Evolutionary conservation across 2,888 invertebrate species (phyloP), one percentile per base, ranked within the genome.

Genomic region (Polyommatus iphigenia): DNA sequence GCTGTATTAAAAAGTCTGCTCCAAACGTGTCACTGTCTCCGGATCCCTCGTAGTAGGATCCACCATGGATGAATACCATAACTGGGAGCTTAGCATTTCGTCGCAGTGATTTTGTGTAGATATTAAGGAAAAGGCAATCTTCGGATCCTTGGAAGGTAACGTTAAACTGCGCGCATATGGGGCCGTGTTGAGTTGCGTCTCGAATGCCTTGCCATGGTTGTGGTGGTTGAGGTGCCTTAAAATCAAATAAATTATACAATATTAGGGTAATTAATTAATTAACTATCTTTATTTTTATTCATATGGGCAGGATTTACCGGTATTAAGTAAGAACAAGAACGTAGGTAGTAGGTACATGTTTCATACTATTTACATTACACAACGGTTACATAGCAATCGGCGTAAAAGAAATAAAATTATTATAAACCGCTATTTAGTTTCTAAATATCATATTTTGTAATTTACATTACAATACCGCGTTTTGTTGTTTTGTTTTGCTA

Each of bases 51-150:
- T 87, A 83, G 78, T 86, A 93, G 10, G 85, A 88, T 1, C 93
- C 94, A 4, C 92, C 93, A 79, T 93, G 91, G 59, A 93, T 88
- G 82, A 86, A 93, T 0, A 94, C 88, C 87, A 94, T 89, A 1
- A 93, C 93, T 0, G 93, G 90, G n/a, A 86, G 81, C 77, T 85
- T 85, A 7, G 85, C 82, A 29, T 78, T 80, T 13, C 79, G 77
- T 13, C 81, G 77, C 57, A 88, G 62, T 3, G 85, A 83, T 81
- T 85, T 87, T 5, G 90, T 87, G 77, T 91, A 91, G 3, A 92
- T 84, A 71, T 92, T 92, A 3, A 91, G 80, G 57, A 87, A 89
- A 29, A 92, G 84, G 46, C 91, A 91, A 80, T 91, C 88, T 82
- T 91, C 91, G 62, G 81, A 85, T 10, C 91, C 91, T 72, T 87